Conservation (phyloP, 1,140 invertebrate genomes). For the Sinonovacula constricta region DNA sequence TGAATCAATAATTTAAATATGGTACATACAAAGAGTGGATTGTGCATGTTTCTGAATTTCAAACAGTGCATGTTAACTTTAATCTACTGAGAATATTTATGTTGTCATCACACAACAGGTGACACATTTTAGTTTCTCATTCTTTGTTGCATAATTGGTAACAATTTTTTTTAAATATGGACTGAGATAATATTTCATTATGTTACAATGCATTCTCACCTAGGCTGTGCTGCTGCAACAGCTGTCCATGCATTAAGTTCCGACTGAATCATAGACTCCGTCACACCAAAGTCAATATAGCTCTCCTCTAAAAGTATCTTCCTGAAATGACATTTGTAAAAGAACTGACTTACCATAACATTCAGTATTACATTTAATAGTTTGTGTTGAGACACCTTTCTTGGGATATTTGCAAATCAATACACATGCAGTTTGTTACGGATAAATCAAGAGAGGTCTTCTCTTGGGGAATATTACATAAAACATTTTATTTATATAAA, state of each 20-base stretch:
- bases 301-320: not conserved
- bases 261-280: conserved; percentile 14
- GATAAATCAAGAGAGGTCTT: not conserved
- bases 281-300: conserved; percentile 39
- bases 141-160: not conserved
- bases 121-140: not conserved
- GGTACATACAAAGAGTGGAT: not conserved
- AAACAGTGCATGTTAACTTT: no score
- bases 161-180: not conserved
- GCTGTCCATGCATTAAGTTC: conserved; percentile 28
- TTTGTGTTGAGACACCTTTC: no score
- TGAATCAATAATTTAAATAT: no score
- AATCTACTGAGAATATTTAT: no score
- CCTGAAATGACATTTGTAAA: conserved; percentile 15
- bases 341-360: not conserved
- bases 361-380: not conserved
- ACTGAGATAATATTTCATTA: not conserved
- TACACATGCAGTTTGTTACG: not conserved
- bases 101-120: no score
- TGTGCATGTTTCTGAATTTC: no score
- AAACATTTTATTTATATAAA: no score
- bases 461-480: no score
- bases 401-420: not conserved
- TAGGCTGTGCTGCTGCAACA: not conserved
- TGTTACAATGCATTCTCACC: not conserved